Evolutionary conservation across 1,140 invertebrate species (phyloP), one percentile per base, ranked within the genome.

Genomic region (Drosophila bocki): DNA sequence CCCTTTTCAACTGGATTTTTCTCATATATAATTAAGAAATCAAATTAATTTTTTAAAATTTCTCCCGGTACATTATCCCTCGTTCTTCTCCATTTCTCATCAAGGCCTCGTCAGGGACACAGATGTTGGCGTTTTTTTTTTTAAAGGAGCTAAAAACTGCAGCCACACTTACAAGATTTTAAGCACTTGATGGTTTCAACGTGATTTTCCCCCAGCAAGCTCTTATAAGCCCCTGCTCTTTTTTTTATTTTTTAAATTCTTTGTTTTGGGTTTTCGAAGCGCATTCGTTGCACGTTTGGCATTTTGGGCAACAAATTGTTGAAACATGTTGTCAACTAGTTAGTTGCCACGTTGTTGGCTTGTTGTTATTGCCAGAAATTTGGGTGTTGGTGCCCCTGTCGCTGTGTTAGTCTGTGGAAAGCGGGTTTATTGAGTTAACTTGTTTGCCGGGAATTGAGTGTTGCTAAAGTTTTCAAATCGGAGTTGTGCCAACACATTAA

Each of bases 281-380:
- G 65, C 78, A 82, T 71, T 83, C 74, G 41, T 60, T 58, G 86
- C 85, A 88, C 85, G 85, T 88, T 85, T 91, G 81, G 85, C 86
- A 90, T 90, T 86, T 85, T 68, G 75, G 62, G 86, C 68, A 84
- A 79, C 81, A 90, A 56, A 90, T 88, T 85, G 85, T 78, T 82
- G 85, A 90, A 85, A 90, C 85, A 88, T 90, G 85, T 85, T 88
- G 85, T 82, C 85, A 88, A 79, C 81, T 84, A 90, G 85, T 90
- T 83, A 84, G 83, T 82, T 71, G 62, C 68, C 61, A 72, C 54
- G 75, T 70, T 80, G 70, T 75, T 78, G 50, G 17, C 15, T 57
- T 54, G 35, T 53, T 48, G 32, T 59, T 53, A 17, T 39, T 56
- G 19, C 7, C 19, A 7, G 17, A 54, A 54, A 37, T 37, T 37